These are phyloP conservation scores for Sigmodon hispidus DNA, from an alignment of 2,113 vertebrate species.

Conservation along the genomic window DNA sequence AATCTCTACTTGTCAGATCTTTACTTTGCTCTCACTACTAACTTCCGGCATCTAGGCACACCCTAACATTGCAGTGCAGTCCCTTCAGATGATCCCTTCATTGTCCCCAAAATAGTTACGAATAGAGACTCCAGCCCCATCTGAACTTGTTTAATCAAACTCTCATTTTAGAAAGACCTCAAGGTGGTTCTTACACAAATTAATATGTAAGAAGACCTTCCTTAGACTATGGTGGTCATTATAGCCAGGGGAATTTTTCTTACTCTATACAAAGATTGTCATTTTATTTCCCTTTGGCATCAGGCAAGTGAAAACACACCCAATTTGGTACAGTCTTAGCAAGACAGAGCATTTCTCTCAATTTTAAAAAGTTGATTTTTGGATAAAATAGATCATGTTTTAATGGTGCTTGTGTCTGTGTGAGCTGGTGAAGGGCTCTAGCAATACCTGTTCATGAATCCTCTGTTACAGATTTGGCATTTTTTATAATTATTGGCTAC, in stretches of 20 bases:
- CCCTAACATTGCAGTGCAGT: neutral
- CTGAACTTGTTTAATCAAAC: constrained; percentile 26
- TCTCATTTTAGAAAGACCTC: neutral
- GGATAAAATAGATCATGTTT: neutral
- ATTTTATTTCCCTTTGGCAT: neutral
- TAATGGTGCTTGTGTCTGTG: constrained; percentile 5
- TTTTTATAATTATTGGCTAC: constrained; percentile 36
- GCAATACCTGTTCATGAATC: constrained; percentile 8
- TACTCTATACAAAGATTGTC: constrained; percentile 17
- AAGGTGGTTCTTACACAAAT: constrained; percentile 47
- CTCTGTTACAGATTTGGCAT: neutral
- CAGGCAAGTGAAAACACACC: neutral
- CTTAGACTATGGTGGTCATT: neutral
- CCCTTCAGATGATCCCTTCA: neutral
- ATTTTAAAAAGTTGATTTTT: neutral
- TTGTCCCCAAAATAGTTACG: neutral
- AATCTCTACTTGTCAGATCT: neutral
- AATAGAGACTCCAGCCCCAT: neutral
- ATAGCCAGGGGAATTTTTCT: neutral
- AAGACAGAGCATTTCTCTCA: neutral
- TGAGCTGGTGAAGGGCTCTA: neutral
- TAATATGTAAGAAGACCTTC: neutral
- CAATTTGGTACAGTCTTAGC: neutral
- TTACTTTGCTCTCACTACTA: neutral
- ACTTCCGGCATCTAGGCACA: neutral